These are phyloP conservation scores for Psococerastis gibbosa DNA, from an alignment of 2,888 invertebrate species.

Conservation along the genomic window DNA sequence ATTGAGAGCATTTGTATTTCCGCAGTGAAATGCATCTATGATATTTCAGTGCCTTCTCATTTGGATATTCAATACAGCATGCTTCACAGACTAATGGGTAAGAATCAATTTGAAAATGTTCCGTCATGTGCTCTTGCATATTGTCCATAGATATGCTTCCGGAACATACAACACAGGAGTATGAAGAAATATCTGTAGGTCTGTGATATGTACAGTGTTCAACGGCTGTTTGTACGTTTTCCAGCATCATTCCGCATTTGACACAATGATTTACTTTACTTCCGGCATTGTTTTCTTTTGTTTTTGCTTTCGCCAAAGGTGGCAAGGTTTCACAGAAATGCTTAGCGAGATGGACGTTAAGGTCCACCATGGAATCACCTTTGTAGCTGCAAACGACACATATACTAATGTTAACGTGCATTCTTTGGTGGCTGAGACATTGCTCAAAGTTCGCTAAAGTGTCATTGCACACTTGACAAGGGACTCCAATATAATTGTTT, in stretches of 20 bases:
- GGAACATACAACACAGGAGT: neutral
- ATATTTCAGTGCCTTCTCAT: slow-evolving; percentile 6
- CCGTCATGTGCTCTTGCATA: neutral
- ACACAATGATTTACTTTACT: neutral
- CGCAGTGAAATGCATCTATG: neutral
- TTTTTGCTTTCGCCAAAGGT: neutral
- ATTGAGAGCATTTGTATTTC: slow-evolving; percentile 4
- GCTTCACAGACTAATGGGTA: neutral
- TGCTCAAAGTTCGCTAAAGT: neutral
- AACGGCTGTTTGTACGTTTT: neutral
- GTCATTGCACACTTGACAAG: neutral
- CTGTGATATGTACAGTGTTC: slow-evolving; percentile 7
- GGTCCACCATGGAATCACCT: neutral
- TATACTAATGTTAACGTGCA: neutral
- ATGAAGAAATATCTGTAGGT: neutral
- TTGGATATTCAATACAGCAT: neutral
- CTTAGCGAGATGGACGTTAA: neutral
- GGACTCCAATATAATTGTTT: too few relatives aligned
- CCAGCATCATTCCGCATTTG: neutral
- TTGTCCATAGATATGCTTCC: neutral
- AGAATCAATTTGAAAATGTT: neutral
- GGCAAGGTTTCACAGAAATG: neutral
- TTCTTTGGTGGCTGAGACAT: neutral
- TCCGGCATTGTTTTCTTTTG: neutral
- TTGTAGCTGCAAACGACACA: neutral